These are phyloP conservation scores for Candidula unifasciata DNA, from an alignment of 2,888 invertebrate genomes.

Conservation along the genomic window DNA sequence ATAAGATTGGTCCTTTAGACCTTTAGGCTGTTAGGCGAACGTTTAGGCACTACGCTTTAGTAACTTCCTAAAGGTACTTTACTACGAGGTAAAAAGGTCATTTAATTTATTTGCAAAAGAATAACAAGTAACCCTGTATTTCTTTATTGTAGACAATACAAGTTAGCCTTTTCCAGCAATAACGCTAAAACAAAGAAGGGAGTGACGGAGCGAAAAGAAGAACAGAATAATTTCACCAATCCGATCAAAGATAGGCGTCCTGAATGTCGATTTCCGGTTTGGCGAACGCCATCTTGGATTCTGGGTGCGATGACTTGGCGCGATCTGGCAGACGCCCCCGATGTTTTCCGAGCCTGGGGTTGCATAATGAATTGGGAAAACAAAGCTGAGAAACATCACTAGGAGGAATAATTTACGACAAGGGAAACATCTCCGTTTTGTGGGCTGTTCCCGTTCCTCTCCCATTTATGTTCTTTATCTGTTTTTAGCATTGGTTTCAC, in stretches of 20 bases:
- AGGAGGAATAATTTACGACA: slow-evolving; percentile 38
- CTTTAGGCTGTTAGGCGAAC: no score
- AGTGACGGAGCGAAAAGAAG: background rate
- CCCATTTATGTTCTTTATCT: background rate
- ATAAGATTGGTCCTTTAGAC: no score
- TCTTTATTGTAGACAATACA: no score
- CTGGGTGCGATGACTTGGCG: slow-evolving; percentile 37
- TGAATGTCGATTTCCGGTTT: slow-evolving; percentile 52
- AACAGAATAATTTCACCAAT: slow-evolving; percentile 40
- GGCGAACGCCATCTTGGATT: slow-evolving; percentile 45
- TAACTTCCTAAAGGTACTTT: no score
- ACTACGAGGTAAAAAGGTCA: no score
- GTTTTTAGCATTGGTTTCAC: background rate
- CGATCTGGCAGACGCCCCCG: slow-evolving; percentile 35
- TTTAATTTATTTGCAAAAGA: no score
- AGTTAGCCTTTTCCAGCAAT: no score
- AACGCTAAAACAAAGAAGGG: background rate
- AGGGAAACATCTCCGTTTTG: background rate
- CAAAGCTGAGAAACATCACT: slow-evolving; percentile 31
- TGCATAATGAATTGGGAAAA: slow-evolving; percentile 46
- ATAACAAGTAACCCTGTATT: no score
- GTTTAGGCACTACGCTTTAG: no score
- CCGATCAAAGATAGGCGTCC: slow-evolving; percentile 35
- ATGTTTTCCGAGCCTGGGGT: slow-evolving; percentile 44
- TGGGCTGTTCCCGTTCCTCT: background rate